Conservation (phyloP, 1,140 invertebrate genomes). For the Lanistes nyassanus region DNA sequence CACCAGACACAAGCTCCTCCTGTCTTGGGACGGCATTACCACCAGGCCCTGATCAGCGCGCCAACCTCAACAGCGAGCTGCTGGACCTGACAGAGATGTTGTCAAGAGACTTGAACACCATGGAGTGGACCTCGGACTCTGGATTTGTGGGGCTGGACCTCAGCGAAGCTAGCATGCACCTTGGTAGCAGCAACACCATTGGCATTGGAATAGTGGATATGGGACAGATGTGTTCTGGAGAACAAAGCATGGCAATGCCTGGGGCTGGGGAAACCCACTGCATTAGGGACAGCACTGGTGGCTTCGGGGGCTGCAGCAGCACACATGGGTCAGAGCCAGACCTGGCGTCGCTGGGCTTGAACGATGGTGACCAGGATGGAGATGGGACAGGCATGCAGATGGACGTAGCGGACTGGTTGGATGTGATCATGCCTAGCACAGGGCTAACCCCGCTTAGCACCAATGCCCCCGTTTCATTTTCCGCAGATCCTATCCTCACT, state of each 20-base stretch:
- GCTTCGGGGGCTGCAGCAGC: slow-evolving; percentile 18
- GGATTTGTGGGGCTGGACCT: slow-evolving; percentile 49
- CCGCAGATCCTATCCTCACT: slow-evolving; percentile 74
- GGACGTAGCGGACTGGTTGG: slow-evolving; percentile 79
- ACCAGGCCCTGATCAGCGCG: not conserved
- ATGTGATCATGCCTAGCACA: slow-evolving; percentile 72
- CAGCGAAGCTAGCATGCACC: slow-evolving; percentile 35
- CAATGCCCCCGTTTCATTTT: slow-evolving; percentile 55
- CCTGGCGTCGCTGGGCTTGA: slow-evolving; percentile 41
- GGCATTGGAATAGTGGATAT: slow-evolving; percentile 42
- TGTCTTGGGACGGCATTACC: slow-evolving; percentile 14
- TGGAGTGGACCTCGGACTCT: slow-evolving; percentile 60
- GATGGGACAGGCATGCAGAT: slow-evolving; percentile 72
- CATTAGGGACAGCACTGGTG: too few relatives aligned
- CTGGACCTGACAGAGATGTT: slow-evolving; percentile 58
- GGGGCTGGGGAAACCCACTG: slow-evolving; percentile 24
- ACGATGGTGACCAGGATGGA: slow-evolving; percentile 45
- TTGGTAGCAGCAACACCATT: slow-evolving; percentile 8
- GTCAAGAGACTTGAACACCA: slow-evolving; percentile 50
- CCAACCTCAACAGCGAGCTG: slow-evolving; percentile 41
- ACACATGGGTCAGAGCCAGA: slow-evolving; percentile 49
- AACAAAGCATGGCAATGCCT: slow-evolving; percentile 42
- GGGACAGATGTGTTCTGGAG: slow-evolving; percentile 35
- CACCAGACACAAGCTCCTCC: slow-evolving; percentile 13
- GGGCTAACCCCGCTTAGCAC: slow-evolving; percentile 56